Conservation (phyloP, 2,113 vertebrate genomes). For the Cardinalis cardinalis region DNA sequence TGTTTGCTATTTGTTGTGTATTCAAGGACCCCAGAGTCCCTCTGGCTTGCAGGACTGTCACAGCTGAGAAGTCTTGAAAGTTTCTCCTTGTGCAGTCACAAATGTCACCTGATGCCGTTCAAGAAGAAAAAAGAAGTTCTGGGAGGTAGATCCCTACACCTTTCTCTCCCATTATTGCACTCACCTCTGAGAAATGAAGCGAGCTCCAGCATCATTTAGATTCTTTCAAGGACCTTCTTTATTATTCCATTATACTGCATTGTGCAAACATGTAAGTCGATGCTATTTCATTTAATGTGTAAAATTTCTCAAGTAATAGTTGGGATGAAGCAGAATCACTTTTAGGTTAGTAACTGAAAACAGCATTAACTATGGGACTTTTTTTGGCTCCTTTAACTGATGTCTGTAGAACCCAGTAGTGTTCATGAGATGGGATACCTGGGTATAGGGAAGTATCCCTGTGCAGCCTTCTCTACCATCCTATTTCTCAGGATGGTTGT, state of each 20-base stretch:
- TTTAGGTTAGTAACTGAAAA: conserved; percentile 11
- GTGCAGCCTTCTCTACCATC: neutral
- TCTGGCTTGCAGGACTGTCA: neutral
- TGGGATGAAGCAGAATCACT: neutral
- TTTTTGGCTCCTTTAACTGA: neutral
- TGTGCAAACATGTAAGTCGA: neutral
- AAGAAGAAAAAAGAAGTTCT: neutral
- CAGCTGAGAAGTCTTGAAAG: neutral
- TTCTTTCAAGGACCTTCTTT: neutral
- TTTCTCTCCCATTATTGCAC: neutral
- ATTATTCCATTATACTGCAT: neutral
- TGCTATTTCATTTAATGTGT: neutral
- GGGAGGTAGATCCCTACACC: neutral
- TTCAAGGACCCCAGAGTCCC: neutral
- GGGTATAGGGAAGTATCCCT: neutral
- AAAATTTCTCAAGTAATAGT: neutral
- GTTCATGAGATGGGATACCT: neutral
- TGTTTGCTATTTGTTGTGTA: neutral
- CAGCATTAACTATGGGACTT: neutral
- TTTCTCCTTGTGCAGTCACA: neutral
- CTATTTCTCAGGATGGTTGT: neutral
- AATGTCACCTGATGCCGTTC: neutral
- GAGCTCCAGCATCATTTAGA: neutral
- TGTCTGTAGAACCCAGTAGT: neutral
- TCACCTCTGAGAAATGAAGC: neutral